Evolutionary conservation across 2,888 invertebrate species (phyloP), one percentile per base, ranked within the genome.

Genomic region (Acanthosepion pharaonis): DNA sequence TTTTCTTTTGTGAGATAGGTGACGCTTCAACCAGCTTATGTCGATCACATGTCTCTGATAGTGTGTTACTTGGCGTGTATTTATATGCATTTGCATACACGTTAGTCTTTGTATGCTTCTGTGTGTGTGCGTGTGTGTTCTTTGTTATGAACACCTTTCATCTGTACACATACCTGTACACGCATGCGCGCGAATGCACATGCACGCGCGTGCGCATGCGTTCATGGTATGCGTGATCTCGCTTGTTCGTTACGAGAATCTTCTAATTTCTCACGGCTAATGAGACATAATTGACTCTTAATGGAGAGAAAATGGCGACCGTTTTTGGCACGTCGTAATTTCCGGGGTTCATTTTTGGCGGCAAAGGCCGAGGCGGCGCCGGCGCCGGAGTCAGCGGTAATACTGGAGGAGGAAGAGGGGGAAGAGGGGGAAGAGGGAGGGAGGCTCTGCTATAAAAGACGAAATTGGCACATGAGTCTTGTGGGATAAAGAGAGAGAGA

Each of bases 271-370:
- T 78, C 78, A 78, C n/a, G n/a, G 78, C 78, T 78, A 78, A 78
- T 78, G 78, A 78, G n/a, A n/a, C n/a, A 78, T 78, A 78, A 78
- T 78, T 78, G 78, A 78, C 78, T 78, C 78, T 78, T 78, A 78
- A 78, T 78, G 78, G 28, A 78, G 78, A 78, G 78, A 78, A 78
- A 28, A 78, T 78, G 78, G 78, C 78, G 28, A 78, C 78, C 78
- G n/a, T 78, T 78, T 78, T 78, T 78, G n/a, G 78, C 28, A 78
- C 78, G 78, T n/a, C n/a, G 78, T 78, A 78, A 78, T 78, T 78
- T 78, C 78, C 78, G 28, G 0, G 78, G n/a, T 78, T 78, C 78
- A 18, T 78, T 78, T 78, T 78, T 78, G 78, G 78, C 78, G 78
- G 78, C 11, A 78, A n/a, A n/a, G n/a, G 78, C 9, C n/a, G 78